A percentile compares a stretch with the other conserved stretches of the same genome.
These are phyloP conservation scores for Melitaea cinxia DNA, from an alignment of 1,140 invertebrate genomes.

Conservation along the genomic window DNA sequence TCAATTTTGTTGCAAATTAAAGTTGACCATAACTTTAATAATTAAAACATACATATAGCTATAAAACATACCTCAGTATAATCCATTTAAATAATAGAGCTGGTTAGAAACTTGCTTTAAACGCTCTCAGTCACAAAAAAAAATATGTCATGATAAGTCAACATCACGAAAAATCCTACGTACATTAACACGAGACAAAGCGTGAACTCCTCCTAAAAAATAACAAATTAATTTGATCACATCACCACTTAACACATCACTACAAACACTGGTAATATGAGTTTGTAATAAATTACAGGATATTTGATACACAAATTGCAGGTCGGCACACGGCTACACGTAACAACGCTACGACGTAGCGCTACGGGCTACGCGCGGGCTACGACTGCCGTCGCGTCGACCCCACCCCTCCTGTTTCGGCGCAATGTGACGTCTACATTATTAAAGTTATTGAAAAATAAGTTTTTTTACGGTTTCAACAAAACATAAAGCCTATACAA, in stretches of 20 bases:
- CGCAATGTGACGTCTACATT: slow-evolving; percentile 35
- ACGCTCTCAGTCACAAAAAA: slow-evolving; percentile 30
- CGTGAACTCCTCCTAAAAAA: slow-evolving; percentile 2
- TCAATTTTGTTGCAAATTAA: too few species aligned
- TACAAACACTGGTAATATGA: slow-evolving; percentile 42
- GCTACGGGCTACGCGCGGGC: slow-evolving; percentile 65
- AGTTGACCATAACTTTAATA: too few species aligned
- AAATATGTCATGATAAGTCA: slow-evolving; percentile 31
- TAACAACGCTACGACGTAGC: slow-evolving; percentile 51
- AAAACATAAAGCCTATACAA: slow-evolving; percentile 13
- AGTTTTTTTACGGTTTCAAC: slow-evolving; percentile 22
- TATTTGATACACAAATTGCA: slow-evolving; percentile 36
- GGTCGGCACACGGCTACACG: slow-evolving; percentile 33
- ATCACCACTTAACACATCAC: slow-evolving; percentile 42
- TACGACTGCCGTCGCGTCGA: slow-evolving; percentile 67
- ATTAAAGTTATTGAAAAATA: slow-evolving; percentile 36
- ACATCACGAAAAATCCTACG: slow-evolving; percentile 25
- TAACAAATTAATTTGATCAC: slow-evolving; percentile 31
- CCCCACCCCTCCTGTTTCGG: slow-evolving; percentile 55
- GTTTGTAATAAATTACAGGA: slow-evolving; percentile 42
- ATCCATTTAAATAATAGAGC: slow-evolving; percentile 24
- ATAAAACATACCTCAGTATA: slow-evolving; percentile 17
- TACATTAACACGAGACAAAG: slow-evolving; percentile 16
- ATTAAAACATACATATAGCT: not conserved
- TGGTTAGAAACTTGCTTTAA: slow-evolving; percentile 29